A percentile compares a stretch with the other conserved stretches of the same genome.
These are phyloP conservation scores for Nothobranchius kuhntae DNA, from an alignment of 2,113 vertebrate genomes.

Conservation along the genomic window DNA sequence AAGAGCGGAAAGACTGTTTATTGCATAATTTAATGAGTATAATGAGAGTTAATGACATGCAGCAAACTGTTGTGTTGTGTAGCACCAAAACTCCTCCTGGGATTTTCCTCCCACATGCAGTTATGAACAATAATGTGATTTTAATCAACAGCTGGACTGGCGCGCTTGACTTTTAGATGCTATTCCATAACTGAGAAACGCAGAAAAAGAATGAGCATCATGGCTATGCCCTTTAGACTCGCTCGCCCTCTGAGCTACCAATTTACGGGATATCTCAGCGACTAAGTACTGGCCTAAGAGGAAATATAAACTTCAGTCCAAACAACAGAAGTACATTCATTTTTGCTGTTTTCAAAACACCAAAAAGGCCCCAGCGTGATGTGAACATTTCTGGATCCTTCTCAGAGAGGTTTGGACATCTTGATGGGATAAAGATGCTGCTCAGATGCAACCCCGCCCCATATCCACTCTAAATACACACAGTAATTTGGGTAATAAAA, in stretches of 20 bases:
- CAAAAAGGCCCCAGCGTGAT: constrained; percentile 8
- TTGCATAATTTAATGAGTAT: constrained; percentile 60
- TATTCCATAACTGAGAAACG: constrained; percentile 23
- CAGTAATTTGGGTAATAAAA: constrained; percentile 49
- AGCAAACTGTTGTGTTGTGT: constrained; percentile 28
- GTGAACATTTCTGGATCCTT: constrained; percentile 24
- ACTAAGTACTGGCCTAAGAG: constrained; percentile 59
- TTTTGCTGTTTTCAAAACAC: constrained; percentile 1
- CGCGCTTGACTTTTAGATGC: constrained; percentile 41
- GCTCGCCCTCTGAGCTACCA: constrained; percentile 20
- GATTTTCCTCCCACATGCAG: constrained; percentile 35
- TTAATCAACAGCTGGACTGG: constrained; percentile 55
- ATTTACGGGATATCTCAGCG: constrained; percentile 33
- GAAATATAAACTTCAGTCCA: constrained; percentile 1
- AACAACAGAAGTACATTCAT: background rate
- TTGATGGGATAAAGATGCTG: constrained; percentile 37
- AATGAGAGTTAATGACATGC: constrained; percentile 48
- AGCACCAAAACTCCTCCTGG: constrained; percentile 33
- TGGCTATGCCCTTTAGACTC: constrained; percentile 9
- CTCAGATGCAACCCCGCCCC: constrained; percentile 19
- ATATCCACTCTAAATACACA: too few relatives aligned
- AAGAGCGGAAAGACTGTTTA: constrained; percentile 20
- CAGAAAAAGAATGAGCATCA: constrained; percentile 38
- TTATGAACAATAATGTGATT: constrained; percentile 66
- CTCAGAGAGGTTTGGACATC: constrained; percentile 28